phyloP scores from a whole-genome alignment of 1,140 invertebrate genomes.

The Calosoma granatense region DNA sequence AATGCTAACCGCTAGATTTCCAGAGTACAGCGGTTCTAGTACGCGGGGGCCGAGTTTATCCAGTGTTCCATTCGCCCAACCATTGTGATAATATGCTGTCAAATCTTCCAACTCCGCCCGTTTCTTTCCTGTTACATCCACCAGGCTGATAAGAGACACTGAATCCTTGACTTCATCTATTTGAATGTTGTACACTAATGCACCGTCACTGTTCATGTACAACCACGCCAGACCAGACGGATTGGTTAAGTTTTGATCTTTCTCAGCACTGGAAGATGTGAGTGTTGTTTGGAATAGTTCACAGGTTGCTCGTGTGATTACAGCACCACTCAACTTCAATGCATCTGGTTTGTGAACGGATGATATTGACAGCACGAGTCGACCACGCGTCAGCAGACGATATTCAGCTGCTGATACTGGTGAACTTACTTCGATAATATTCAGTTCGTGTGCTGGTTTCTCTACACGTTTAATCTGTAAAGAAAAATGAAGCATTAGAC shows the following conservation, averaged over 20 bases:
- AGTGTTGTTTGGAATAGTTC: constrained; percentile 68
- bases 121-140: constrained; percentile 57
- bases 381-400: constrained; percentile 56
- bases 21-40: constrained; percentile 68
- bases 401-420: constrained; percentile 60
- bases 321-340: constrained; percentile 50
- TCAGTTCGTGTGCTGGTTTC: constrained; percentile 64
- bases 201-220: constrained; percentile 64
- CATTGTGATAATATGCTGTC: constrained; percentile 45
- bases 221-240: constrained; percentile 60
- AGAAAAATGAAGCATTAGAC: too few species aligned
- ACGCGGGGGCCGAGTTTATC: constrained; percentile 53
- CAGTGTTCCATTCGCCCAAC: constrained; percentile 56
- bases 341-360: constrained; percentile 49
- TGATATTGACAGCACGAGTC: constrained; percentile 53
- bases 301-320: constrained; percentile 61
- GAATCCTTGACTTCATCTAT: constrained; percentile 36
- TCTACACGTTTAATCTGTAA: constrained; percentile 35
- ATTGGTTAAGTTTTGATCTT: constrained; percentile 32
- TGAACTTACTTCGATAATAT: constrained; percentile 61
- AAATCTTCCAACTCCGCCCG: constrained; percentile 60
- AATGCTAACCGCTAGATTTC: constrained; percentile 64
- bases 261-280: constrained; percentile 34
- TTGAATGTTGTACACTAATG: constrained; percentile 61
- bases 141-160: constrained; percentile 51